phyloP scores from a whole-genome alignment of 2,113 vertebrate genomes.

The Arizona elegans region DNA sequence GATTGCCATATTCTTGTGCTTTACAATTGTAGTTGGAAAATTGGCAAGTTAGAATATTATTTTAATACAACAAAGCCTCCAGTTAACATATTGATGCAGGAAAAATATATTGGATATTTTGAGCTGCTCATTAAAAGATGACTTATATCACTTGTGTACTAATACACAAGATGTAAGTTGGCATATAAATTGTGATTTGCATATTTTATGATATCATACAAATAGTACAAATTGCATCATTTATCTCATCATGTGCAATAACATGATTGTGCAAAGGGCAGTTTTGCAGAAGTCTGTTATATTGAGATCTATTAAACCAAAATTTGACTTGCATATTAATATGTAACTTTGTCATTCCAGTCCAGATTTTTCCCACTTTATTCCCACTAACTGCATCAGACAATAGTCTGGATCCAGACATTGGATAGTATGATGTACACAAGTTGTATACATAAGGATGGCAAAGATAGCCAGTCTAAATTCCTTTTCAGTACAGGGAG shows the following conservation, averaged over 20 bases:
- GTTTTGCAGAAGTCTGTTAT: not conserved
- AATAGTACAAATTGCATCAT: not conserved
- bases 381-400: not conserved
- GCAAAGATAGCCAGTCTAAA: not conserved
- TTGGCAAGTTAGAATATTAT: not conserved
- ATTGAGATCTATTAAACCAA: not conserved
- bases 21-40: not conserved
- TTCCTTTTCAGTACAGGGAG: slow-evolving; percentile 43
- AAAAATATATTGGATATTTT: not conserved
- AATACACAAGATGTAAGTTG: not conserved
- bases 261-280: not conserved
- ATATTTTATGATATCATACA: not conserved
- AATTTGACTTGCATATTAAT: not conserved
- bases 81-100: not conserved
- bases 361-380: not conserved
- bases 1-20: not conserved
- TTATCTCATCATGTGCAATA: not conserved
- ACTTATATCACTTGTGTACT: not conserved
- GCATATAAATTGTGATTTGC: not conserved
- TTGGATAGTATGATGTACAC: slow-evolving; percentile 32
- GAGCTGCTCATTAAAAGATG: not conserved
- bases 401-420: not conserved
- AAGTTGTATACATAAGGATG: not conserved
- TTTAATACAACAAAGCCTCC: not conserved
- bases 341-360: not conserved